Evolutionary conservation across 1,140 invertebrate genomes (phyloP).

Genomic region (Drosophila ficusphila): DNA sequence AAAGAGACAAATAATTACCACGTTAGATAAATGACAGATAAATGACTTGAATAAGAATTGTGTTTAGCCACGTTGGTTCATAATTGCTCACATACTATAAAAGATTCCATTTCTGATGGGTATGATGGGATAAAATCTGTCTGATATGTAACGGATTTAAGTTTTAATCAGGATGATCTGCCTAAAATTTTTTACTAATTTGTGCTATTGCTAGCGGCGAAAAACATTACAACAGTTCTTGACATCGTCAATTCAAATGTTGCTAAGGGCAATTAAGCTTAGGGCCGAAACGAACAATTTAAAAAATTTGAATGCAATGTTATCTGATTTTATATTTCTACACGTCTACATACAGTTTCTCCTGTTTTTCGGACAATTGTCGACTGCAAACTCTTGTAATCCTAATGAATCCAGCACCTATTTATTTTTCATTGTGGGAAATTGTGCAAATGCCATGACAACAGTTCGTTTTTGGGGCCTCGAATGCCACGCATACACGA

Average conservation of each 20-base stretch:
- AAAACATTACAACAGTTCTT: neutral
- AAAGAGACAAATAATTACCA: too few species aligned
- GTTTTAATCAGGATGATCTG: too few species aligned
- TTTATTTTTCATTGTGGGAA: slow-evolving; percentile 82
- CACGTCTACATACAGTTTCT: slow-evolving; percentile 11
- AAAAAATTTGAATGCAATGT: neutral
- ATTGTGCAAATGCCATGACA: slow-evolving; percentile 80
- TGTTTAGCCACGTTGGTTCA: too few species aligned
- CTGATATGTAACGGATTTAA: too few species aligned
- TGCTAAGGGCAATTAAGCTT: neutral
- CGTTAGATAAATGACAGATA: too few species aligned
- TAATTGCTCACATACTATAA: too few species aligned
- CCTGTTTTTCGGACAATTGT: slow-evolving; percentile 33
- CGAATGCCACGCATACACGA: slow-evolving; percentile 24
- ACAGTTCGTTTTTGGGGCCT: slow-evolving; percentile 57
- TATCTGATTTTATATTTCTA: slow-evolving; percentile 3
- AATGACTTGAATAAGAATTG: too few species aligned
- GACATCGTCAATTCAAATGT: neutral
- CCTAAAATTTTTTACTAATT: too few species aligned
- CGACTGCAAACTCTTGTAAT: slow-evolving; percentile 64
- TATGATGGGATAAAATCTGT: too few species aligned
- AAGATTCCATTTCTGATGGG: too few species aligned
- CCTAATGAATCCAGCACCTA: slow-evolving; percentile 81
- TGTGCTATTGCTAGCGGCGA: too few species aligned
- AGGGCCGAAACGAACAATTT: neutral